Evolutionary conservation across 2,797 vertebrate species (phyloP).

Genomic region (Chloroceryle amazona): DNA sequence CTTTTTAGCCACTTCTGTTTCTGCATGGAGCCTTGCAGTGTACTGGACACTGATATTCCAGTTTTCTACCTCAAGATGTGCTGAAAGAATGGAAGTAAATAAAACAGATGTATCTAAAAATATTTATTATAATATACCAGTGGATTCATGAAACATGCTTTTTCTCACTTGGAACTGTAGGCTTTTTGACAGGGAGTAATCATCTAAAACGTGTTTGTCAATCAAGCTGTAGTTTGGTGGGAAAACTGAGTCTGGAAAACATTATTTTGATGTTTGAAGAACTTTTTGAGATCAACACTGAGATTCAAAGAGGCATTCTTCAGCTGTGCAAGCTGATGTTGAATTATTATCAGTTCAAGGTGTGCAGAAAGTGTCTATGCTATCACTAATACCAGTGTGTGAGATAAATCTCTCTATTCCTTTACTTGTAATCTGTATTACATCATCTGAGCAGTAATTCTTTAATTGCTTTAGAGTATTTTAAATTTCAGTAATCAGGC

Average conservation of each 20-base stretch:
- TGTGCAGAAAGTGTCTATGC: background rate
- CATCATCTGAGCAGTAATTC: background rate
- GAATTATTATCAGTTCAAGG: background rate
- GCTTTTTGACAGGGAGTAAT: background rate
- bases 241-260: background rate
- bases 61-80: background rate
- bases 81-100: background rate
- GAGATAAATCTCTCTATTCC: background rate
- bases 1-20: background rate
- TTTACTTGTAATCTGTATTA: background rate
- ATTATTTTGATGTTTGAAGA: background rate
- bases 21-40: background rate
- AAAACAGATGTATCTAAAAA: background rate
- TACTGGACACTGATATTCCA: background rate
- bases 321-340: background rate
- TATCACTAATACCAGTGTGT: background rate
- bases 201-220: background rate
- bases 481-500: background rate
- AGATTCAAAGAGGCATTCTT: background rate
- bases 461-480: background rate
- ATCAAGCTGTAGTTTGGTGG: background rate
- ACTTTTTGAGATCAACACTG: background rate
- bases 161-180: background rate
- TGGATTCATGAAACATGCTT: background rate
- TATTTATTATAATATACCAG: background rate